Conservation (phyloP, 2,888 invertebrate species). For the Muschampia plurimacula region DNA sequence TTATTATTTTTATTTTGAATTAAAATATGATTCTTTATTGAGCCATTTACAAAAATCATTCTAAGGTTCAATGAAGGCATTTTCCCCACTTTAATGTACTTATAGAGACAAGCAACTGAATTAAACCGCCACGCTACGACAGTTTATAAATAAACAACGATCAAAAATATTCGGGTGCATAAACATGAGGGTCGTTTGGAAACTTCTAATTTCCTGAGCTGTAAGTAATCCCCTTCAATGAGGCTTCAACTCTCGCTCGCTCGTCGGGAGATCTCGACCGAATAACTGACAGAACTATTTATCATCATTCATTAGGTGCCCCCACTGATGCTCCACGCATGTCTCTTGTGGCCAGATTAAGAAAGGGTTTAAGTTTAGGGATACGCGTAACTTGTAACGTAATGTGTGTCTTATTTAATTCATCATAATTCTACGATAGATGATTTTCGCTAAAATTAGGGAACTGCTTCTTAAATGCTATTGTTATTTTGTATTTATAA, state of each 20-base stretch:
- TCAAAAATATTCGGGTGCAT: neutral
- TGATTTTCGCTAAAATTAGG: no score
- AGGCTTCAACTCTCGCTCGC: slow-evolving; percentile 30
- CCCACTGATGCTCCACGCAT: slow-evolving; percentile 46
- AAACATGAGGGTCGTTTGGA: slow-evolving; percentile 19
- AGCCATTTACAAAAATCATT: no score
- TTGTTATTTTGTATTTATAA: no score
- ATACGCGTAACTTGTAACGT: slow-evolving; percentile 34
- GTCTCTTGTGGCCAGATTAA: slow-evolving; percentile 65
- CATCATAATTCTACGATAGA: slow-evolving; percentile 15
- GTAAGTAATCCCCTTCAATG: slow-evolving; percentile 21
- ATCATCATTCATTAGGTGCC: slow-evolving; percentile 78
- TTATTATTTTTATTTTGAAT: no score
- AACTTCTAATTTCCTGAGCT: slow-evolving; percentile 27
- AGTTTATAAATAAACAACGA: slow-evolving; percentile 14
- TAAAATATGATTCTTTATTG: no score
- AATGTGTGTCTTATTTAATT: slow-evolving; percentile 1
- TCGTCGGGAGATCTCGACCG: slow-evolving; percentile 24
- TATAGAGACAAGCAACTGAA: no score
- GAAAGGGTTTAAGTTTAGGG: slow-evolving; percentile 70
- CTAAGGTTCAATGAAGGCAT: no score
- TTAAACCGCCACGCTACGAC: neutral
- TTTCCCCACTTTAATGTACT: no score
- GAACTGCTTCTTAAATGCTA: no score
- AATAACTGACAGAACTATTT: slow-evolving; percentile 66